Percentiles rank a stretch among this genome's conserved stretches.
Evolutionary conservation across 1,140 invertebrate genomes (phyloP).

Genomic region (Brachionus rubens): DNA sequence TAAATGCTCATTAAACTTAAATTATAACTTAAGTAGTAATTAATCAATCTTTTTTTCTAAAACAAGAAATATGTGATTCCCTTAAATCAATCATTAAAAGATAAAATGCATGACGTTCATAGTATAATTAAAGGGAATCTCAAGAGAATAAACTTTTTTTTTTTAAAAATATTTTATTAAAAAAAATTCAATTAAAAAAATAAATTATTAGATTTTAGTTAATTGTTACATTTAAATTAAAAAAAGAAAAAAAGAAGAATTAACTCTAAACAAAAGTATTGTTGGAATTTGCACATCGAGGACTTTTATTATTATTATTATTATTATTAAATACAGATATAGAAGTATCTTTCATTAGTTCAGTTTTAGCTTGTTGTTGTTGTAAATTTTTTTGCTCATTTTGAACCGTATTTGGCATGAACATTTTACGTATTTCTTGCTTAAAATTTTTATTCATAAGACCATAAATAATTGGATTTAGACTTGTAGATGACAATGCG

Average conservation of each 20-base stretch:
- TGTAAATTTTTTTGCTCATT: not conserved
- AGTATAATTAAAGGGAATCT: no score
- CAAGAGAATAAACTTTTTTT: no score
- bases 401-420: not conserved
- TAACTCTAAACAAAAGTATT: constrained; percentile 10
- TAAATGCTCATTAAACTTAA: no score
- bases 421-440: constrained; percentile 61
- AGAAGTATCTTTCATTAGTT: not conserved
- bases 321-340: no score
- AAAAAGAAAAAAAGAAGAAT: not conserved
- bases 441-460: constrained; percentile 68
- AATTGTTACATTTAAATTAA: not conserved
- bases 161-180: no score
- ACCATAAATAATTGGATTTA: constrained; percentile 77
- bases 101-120: no score
- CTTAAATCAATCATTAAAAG: no score
- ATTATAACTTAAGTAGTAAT: no score
- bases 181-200: not conserved
- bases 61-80: no score
- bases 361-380: not conserved
- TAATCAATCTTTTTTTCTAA: no score
- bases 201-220: no score
- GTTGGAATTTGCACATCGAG: not conserved
- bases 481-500: constrained; percentile 67
- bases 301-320: constrained; percentile 5